phyloP scores from a whole-genome alignment of 2,888 invertebrate species.

The Lagria hirta region DNA sequence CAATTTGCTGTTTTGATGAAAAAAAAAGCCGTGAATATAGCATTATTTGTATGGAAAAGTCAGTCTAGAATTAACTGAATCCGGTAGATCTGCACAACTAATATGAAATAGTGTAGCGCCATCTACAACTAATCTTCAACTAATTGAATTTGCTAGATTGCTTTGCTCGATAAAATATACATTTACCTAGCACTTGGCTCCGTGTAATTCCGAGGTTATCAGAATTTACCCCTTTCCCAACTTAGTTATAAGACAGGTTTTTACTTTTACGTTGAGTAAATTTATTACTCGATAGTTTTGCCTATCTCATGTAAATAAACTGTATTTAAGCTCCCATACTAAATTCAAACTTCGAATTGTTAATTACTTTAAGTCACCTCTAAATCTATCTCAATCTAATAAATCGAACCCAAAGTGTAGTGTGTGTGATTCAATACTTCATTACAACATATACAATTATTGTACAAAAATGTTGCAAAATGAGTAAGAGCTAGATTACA shows the following conservation, averaged over 20 bases:
- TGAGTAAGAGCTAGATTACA: too few species aligned
- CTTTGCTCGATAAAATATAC: conserved; percentile 55
- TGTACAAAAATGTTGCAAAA: too few species aligned
- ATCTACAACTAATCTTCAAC: conserved; percentile 53
- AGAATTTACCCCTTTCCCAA: conserved; percentile 38
- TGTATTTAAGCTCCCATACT: too few species aligned
- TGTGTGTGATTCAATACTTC: too few species aligned
- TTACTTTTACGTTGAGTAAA: conserved; percentile 14
- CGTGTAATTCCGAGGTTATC: conserved; percentile 47
- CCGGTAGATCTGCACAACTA: conserved; percentile 41
- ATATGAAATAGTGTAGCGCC: conserved; percentile 41
- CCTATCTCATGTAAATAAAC: conserved; percentile 5
- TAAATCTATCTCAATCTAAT: too few species aligned
- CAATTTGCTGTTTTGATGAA: too few species aligned
- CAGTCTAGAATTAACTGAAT: conserved; percentile 38
- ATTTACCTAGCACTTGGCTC: conserved; percentile 51
- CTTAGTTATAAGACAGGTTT: conserved; percentile 20
- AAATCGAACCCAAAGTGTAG: too few species aligned
- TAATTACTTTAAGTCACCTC: too few species aligned
- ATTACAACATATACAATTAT: too few species aligned
- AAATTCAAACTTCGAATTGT: too few species aligned
- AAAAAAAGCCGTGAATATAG: conserved; percentile 21
- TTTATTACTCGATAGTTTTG: conserved; percentile 8
- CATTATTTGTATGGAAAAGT: conserved; percentile 24
- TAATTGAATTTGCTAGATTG: conserved; percentile 56